phyloP scores from a whole-genome alignment of 2,113 vertebrate species.

The Puffinus mauretanicus region DNA sequence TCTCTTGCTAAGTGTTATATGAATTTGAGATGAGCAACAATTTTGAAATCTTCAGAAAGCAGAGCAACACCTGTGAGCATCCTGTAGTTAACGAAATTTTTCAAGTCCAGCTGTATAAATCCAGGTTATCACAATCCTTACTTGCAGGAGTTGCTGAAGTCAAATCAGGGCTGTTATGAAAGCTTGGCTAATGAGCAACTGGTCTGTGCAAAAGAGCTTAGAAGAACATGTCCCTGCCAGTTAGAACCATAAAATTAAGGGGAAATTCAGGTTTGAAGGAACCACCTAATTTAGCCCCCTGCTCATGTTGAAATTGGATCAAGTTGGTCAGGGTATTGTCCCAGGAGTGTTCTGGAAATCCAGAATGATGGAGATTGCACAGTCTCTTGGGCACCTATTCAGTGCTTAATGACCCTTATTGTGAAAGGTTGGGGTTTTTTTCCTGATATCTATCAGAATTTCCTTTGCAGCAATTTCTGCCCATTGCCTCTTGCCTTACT shows the following conservation, averaged over 20 bases:
- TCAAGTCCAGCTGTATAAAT: neutral
- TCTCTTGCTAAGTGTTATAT: neutral
- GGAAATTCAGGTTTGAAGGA: neutral
- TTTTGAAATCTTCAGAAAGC: neutral
- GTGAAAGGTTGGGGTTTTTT: neutral
- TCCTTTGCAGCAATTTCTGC: neutral
- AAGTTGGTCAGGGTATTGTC: neutral
- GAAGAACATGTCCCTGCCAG: neutral
- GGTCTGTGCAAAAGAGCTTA: neutral
- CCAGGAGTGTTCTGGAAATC: neutral
- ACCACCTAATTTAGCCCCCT: neutral
- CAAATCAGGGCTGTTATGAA: neutral
- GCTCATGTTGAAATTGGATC: neutral
- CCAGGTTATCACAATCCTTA: neutral
- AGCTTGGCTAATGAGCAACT: neutral
- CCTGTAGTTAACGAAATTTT: neutral
- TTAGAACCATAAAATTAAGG: neutral
- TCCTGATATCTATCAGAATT: neutral
- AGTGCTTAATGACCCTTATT: neutral
- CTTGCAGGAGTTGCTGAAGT: neutral
- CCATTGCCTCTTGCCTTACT: neutral
- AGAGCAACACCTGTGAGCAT: neutral
- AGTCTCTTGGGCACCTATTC: neutral
- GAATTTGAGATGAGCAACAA: neutral
- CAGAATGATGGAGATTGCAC: neutral